Evolutionary conservation across 2,113 vertebrate genomes (phyloP).

Genomic region (Neopipo cinnamomea): DNA sequence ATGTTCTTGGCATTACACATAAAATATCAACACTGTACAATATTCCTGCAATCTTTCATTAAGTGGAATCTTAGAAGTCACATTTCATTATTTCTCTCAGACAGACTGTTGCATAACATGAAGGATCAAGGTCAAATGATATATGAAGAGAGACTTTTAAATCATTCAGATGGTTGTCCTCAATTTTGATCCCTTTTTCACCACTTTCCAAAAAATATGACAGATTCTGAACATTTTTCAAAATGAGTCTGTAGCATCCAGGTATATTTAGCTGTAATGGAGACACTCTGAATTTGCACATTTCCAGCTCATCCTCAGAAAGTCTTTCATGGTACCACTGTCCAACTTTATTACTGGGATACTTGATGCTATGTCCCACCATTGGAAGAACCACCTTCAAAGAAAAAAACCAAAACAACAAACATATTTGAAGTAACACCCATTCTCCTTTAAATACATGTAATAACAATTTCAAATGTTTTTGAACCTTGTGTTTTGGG

Average conservation of each 20-base stretch:
- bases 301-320: conserved; percentile 76
- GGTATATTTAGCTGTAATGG: conserved; percentile 88
- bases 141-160: conserved; percentile 70
- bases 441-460: neutral
- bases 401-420: neutral
- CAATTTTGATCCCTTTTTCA: neutral
- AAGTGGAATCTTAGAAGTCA: conserved; percentile 64
- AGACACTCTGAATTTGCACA: conserved; percentile 82
- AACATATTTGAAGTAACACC: neutral
- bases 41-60: neutral
- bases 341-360: conserved; percentile 84
- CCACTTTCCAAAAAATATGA: conserved; percentile 70
- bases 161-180: neutral
- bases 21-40: neutral
- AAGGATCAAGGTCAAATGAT: conserved; percentile 87
- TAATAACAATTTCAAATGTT: neutral
- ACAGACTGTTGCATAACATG: conserved; percentile 92
- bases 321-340: conserved; percentile 80
- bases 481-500: neutral
- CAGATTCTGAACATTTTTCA: conserved; percentile 83
- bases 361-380: conserved; percentile 87
- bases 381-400: conserved; percentile 90
- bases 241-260: conserved; percentile 88
- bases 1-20: neutral
- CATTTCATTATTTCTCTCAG: conserved; percentile 94